Evolutionary conservation across 53 echinoderm and acorn worm species (phyloP), one percentile per base, ranked within the genome.

Genomic region (Temnopleurus reevesii): DNA sequence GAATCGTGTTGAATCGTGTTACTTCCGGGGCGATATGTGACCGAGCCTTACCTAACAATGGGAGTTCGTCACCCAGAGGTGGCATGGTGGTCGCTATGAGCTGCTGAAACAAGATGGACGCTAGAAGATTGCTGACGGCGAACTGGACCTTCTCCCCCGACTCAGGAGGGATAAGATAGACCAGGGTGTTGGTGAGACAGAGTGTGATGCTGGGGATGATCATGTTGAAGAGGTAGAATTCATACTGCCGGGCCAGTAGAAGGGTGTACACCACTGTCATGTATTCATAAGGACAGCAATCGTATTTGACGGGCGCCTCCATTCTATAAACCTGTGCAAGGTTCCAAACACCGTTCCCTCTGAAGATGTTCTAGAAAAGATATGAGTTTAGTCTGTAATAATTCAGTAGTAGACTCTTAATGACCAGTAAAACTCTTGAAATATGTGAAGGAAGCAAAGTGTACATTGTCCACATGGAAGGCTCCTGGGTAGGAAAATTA

Each of bases 91-190:
- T 91, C 7, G 91, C 90, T 61, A 96, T 92, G 34, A 96, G 89
- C 76, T 96, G 93, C 57, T 96, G 93, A 56, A 91, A 96, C 30
- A 96, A 56, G 24, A 96, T 92, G 76, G 92, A 77, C 1, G 96
- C 96, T 59, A 96, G 84, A 0, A 96, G 89, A 29, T 93, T 96
- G 53, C 91, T 57, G 31, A 94, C 92, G 34, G 90, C 94, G 31
- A 96, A 91, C n/a, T 94, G 89, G 41, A 96, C 92, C 83, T 94
- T 96, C 88, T 96, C 96, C 23, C 96, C 96, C 19, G 96, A 94
- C 77, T 94, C 92, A 2, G 89, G 89, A 5, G 96, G 96, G 51
- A 96, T 89, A 24, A 92, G 89, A 76, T 92, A 94, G 25, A 96
- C 94, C 85, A 91, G 58, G 53, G 91, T 58, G 53, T 93, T 94